Percentiles rank a stretch among this genome's conserved stretches.
Conservation (phyloP, 2,113 vertebrate genomes). For the Gopherus evgoodei region DNA sequence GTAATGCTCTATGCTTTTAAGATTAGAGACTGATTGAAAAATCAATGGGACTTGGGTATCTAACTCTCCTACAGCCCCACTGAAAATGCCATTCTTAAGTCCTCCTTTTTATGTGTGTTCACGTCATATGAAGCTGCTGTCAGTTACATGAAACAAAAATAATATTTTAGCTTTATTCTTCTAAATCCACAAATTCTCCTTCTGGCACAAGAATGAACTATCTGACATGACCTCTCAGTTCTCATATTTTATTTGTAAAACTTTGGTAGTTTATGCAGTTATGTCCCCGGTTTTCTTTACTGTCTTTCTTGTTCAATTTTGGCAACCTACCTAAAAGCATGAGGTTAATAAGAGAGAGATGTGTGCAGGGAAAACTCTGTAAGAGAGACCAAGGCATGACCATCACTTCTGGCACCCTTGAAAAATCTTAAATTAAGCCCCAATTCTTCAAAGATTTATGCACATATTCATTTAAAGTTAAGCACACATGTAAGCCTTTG, state of each 20-base stretch:
- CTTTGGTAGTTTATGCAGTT: background rate
- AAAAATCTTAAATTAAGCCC: background rate
- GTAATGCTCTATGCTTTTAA: background rate
- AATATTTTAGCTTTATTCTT: background rate
- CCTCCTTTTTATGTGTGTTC: background rate
- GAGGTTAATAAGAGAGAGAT: background rate
- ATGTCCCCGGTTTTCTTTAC: rapidly evolving
- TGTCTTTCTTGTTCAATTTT: background rate
- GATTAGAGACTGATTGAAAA: background rate
- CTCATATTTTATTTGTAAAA: background rate
- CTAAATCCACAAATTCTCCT: background rate
- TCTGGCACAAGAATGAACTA: background rate
- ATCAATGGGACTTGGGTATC: background rate
- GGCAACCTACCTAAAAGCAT: background rate
- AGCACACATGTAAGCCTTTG: background rate
- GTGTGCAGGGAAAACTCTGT: rapidly evolving
- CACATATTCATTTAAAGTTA: rapidly evolving
- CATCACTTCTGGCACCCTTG: background rate
- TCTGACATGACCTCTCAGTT: background rate
- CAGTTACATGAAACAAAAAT: background rate
- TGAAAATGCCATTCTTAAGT: background rate
- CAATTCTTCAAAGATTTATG: background rate
- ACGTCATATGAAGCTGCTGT: background rate
- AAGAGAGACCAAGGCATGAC: background rate
- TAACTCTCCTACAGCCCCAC: background rate